These are phyloP conservation scores for Struthidea cinerea DNA, from an alignment of 2,113 vertebrate genomes.

Conservation along the genomic window DNA sequence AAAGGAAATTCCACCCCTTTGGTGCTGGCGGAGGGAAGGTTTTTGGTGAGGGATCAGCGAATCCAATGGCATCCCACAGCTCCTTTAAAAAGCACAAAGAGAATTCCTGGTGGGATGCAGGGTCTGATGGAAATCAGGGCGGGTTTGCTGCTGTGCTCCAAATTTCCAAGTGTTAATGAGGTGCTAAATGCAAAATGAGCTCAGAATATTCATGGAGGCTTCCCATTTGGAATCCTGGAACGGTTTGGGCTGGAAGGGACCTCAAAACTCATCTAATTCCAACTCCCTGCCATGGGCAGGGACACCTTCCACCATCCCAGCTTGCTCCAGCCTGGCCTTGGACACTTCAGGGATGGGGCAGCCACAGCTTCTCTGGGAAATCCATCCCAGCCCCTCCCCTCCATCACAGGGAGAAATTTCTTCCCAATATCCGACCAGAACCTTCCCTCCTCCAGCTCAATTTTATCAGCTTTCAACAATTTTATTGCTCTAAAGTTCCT, in stretches of 20 bases:
- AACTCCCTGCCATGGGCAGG: background rate
- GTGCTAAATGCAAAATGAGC: background rate
- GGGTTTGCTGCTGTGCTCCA: background rate
- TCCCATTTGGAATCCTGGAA: background rate
- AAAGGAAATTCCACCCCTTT: accelerated
- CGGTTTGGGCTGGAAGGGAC: background rate
- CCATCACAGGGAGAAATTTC: background rate
- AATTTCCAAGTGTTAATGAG: background rate
- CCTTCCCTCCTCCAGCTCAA: background rate
- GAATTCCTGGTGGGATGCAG: background rate
- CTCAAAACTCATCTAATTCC: no score
- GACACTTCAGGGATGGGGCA: background rate
- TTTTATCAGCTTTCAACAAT: no score
- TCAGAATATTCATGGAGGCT: background rate
- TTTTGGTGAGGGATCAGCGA: background rate
- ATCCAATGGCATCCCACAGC: background rate
- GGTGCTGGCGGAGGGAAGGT: background rate
- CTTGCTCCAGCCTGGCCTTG: background rate
- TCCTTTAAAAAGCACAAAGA: background rate
- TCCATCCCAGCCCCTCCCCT: background rate
- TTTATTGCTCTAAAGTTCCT: background rate
- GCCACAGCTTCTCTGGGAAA: background rate
- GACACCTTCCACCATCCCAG: background rate
- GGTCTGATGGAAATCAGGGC: no score
- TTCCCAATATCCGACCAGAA: background rate